Evolutionary conservation across 2,797 vertebrate genomes (phyloP), one percentile per base, ranked within the genome.

Genomic region (Eidolon dupreanum): DNA sequence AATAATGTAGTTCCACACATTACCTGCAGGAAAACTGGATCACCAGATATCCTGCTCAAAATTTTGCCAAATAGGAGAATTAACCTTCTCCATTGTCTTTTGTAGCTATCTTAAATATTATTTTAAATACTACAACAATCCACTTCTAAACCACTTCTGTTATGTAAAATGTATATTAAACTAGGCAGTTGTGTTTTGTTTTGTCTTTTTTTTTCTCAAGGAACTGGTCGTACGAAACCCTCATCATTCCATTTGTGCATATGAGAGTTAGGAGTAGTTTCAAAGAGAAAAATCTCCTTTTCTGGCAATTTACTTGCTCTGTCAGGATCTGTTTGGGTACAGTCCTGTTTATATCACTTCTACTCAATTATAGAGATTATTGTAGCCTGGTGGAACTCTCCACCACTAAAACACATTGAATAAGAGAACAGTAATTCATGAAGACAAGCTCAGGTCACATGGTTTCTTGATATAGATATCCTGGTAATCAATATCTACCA

Each of bases 321-420:
- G 0, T 63, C 7, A 55, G 26, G 11, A 71, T 13, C 24, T 38
- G 5, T 38, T n/a, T 28, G 0, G 7, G 6, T 26, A 0, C 3
- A 17, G 2, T 15, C 24, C 8, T 85, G 1, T 31, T 57, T 31
- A 31, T 55, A 22, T 36, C 16, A 73, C 8, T 65, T 75, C 24
- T 63, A 5, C 17, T 31, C 46, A 28, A 16, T 79, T 28, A 55
- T 26, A 2, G 38, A 41, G 24, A 33, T 82, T 61, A 49, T 5
- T 63, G 15, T 49, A n/a, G 36, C 63, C 49, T 55, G 8, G 22
- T 43, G 22, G 13, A 20, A 3, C 63, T 31, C 15, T 49, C 26
- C 9, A 61, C 46, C 3, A 7, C 1, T 31, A 46, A 31, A 6
- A 85, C 3, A 26, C 6, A 8, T 22, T 66, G 20, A 9, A 26